Evolutionary conservation across 2,113 vertebrate genomes (phyloP), one percentile per base, ranked within the genome.

Genomic region (Calidris pugnax): DNA sequence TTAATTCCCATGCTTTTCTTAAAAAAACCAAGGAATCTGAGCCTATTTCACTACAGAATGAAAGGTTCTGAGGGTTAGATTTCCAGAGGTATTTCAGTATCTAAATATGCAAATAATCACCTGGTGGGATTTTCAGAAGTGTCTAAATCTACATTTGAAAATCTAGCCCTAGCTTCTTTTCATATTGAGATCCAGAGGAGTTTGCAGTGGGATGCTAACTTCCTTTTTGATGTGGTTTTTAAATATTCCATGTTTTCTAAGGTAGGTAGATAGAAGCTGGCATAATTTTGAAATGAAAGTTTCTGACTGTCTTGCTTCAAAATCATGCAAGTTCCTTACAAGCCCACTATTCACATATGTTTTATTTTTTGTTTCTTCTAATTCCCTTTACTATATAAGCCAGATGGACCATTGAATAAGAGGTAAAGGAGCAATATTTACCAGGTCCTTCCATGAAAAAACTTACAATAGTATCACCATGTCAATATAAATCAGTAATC

Each of bases 321-420:
- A 77, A 73, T 32, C 14, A 32, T n/a, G 12, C 45, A 84, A 87
- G n/a, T 28, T 93, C 26, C 41, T 74, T 62, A 60, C 15, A 20
- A 51, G 53, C 18, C 63, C 41, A 56, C 85, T 62, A 78, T 48
- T 93, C 73, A 89, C 2, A 2, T 53, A 26, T 14, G 10, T 47
- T 93, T 80, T 91, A 67, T 85, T 92, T 95, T 69, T 68, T 83
- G 18, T 55, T 85, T 53, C 28, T 80, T 92, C 66, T 80, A 48
- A 66, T 80, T 86, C 90, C 73, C 22, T 83, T 23, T 72, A 77
- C n/a, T 28, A 32, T 51, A 72, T 4, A 75, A 56, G 63, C 28
- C 33, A 92, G 59, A 56, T 23, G 24, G 30, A 93, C 41, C 50
- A 81, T 5, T 51, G 43, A 63, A 87, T 63, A 86, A 69, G 67